These are phyloP conservation scores for Oscheius sp. DNA, from an alignment of 2,888 invertebrate genomes.

Conservation along the genomic window DNA sequence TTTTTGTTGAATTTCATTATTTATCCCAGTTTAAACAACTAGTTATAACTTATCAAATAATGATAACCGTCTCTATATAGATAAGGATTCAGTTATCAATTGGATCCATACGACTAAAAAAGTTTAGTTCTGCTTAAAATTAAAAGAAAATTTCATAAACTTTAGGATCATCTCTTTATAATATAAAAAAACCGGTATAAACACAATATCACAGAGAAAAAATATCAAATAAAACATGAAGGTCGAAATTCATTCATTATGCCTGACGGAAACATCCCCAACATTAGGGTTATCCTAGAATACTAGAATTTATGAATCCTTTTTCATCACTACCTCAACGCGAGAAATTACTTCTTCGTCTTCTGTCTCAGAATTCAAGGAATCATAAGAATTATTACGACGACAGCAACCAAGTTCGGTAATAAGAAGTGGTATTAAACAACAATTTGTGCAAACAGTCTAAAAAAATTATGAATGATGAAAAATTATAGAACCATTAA, in stretches of 20 bases:
- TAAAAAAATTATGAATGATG: constrained; percentile 21
- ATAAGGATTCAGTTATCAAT: too few relatives aligned
- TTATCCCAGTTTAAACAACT: too few relatives aligned
- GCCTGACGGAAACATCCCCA: background rate
- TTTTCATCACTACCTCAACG: background rate
- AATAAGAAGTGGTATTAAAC: constrained; percentile 43
- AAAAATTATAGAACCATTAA: constrained; percentile 41
- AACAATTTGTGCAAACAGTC: constrained; percentile 51
- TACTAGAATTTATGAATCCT: background rate
- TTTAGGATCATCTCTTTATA: too few relatives aligned
- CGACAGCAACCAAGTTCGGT: constrained; percentile 30
- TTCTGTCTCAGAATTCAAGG: background rate
- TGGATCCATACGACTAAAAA: too few relatives aligned
- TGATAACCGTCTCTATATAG: too few relatives aligned
- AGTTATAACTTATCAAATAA: too few relatives aligned
- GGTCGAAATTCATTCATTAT: background rate
- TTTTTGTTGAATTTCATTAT: too few relatives aligned
- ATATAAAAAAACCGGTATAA: background rate
- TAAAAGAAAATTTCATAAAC: too few relatives aligned
- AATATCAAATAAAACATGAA: background rate
- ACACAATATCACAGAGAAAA: too few relatives aligned
- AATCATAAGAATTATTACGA: background rate
- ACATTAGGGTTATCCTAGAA: background rate
- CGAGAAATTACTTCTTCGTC: background rate
- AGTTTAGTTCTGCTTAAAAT: too few relatives aligned